Base-by-base conservation (phyloP, 2,888 invertebrate species). In the Acanthosepion lycidas region DNA sequence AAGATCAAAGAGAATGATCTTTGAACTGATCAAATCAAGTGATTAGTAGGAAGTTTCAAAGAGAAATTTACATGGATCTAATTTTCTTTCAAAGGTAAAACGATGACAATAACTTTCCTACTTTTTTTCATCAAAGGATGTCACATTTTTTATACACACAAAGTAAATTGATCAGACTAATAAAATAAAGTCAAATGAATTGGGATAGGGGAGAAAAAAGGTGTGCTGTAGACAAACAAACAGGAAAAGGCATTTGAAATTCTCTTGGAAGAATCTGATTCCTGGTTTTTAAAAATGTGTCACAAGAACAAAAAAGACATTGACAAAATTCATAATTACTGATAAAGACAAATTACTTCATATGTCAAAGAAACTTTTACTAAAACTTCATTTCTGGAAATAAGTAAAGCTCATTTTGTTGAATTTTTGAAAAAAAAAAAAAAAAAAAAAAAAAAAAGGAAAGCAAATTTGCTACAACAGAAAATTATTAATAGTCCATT, bases 21-120 rank as follows among this genome's bases (percentile, higher is more conserved):
- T 78, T 78, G 78, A 78, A 78, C 78, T n/a, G 78, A 78, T 78
- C 78, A 78, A 78, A 78, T 78, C 78, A n/a, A n/a, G n/a, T 78
- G 78, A 78, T 78, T 78, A 9, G 9, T 3, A 9, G 15, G n/a
- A 78, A 8, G n/a, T n/a, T 33, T 78, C n/a, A 78, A 78, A 78
- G n/a, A 78, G n/a, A 3, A 78, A n/a, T 78, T 12, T 33, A n/a
- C 78, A 78, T 78, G n/a, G n/a, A 33, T 78, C 18, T 33, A 4
- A 78, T 78, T n/a, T 78, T 12, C 15, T 78, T 78, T 15, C n/a
- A 78, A 78, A n/a, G 28, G 15, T 20, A 55, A 55, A 55, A 59
- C 0, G 20, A 2, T 6, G 59, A 78, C 2, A 15, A 33, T n/a
- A 78, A n/a, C 33, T 78, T 78, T 6, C 15, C 4, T 0, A 12